Conservation (phyloP, 2,888 invertebrate species). For the Orthonevra nobilis region DNA sequence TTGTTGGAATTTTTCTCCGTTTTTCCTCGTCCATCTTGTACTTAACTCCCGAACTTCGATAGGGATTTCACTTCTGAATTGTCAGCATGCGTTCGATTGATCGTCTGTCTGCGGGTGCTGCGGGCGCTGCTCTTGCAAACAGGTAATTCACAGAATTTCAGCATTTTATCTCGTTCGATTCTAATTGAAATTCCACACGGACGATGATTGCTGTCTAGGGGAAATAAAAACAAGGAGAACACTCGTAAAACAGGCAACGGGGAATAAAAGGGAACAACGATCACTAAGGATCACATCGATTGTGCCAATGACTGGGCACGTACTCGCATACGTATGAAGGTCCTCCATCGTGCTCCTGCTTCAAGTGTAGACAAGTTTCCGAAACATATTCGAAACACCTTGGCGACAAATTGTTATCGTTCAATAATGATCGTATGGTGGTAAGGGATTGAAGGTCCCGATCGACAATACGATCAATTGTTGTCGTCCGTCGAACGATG, state of each 20-base stretch:
- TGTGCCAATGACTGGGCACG: conserved; percentile 54
- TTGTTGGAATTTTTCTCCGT: conserved; percentile 26
- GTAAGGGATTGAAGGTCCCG: conserved; percentile 27
- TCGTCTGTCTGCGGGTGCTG: conserved; percentile 22
- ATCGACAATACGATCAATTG: conserved; percentile 13
- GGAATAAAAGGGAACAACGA: conserved; percentile 7
- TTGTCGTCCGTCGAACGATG: conserved; percentile 7
- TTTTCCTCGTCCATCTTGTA: background rate
- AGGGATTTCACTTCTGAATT: conserved; percentile 24
- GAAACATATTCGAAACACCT: conserved; percentile 76
- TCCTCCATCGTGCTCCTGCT: conserved; percentile 9
- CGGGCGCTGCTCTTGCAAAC: conserved; percentile 34
- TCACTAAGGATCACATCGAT: conserved; percentile 43
- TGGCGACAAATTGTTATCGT: conserved; percentile 80
- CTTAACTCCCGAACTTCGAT: conserved; percentile 49
- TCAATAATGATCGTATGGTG: conserved; percentile 74
- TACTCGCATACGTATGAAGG: background rate
- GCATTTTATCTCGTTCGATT: conserved; percentile 67
- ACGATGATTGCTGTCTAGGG: conserved; percentile 63
- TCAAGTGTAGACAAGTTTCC: conserved; percentile 59
- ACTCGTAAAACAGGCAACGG: conserved; percentile 4
- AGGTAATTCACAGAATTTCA: conserved; percentile 65
- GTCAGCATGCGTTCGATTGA: no score
- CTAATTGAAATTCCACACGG: conserved; percentile 70
- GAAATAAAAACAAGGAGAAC: conserved; percentile 35